Base-by-base conservation (phyloP, 1,140 invertebrate genomes). In the Cyclargus thomasi region DNA sequence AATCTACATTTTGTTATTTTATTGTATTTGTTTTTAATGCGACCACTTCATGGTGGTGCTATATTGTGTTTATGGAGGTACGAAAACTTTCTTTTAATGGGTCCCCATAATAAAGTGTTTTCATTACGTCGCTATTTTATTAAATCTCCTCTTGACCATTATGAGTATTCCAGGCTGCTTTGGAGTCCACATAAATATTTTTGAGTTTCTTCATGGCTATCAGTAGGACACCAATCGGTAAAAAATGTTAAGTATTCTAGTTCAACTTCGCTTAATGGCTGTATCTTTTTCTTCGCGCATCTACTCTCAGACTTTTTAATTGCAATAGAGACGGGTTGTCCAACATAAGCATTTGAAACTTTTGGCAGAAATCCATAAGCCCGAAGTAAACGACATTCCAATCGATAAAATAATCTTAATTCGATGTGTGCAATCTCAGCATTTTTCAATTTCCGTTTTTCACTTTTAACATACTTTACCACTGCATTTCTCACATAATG, bases 1-100 rank as follows among this genome's bases (percentile, higher is more conserved):
- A 76, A 76, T 86, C 78, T 88, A 88, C 78, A 86, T 88, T 87
- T 86, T 88, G 87, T 90, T 90, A 80, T 76, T 78, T 75, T 79
- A 74, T 77, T 74, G 75, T 79, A 77, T 83, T 83, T 82, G 74
- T 83, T 89, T 88, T 81, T 81, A 78, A 77, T 77, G 80, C 70
- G 79, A 76, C 76, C 71, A 80, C 72, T 75, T 78, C 75, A 77
- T 78, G 80, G 18, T 59, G 55, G 11, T 55, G 55, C 5, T 20
- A 80, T 82, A 83, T 83, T 86, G 76, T 82, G 80, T 83, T 86
- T 78, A 82, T 77, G 74, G 70, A 77, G 68, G 77, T 80, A 81
- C 66, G 81, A 82, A 75, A 77, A 80, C 72, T 74, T 81, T 86
- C 82, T 83, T 82, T 77, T 76, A 82, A 82, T 83, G 73, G 74